A percentile compares a stretch with the other conserved stretches of the same genome.
Conservation (phyloP, 2,113 vertebrate species). For the Gambusia affinis region DNA sequence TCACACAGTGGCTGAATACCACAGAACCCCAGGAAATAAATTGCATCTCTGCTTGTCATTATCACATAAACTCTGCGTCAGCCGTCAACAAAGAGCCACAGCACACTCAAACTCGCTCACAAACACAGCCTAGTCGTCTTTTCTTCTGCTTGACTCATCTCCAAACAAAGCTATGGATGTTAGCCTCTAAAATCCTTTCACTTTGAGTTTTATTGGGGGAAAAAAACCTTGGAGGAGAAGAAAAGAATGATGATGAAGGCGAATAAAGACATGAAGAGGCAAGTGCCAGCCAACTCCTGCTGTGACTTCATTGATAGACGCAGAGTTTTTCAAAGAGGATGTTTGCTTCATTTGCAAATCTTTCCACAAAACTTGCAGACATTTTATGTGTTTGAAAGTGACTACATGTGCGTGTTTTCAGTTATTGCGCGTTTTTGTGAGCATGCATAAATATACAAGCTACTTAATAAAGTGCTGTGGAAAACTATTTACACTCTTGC, state of each 20-base stretch:
- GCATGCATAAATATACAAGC: not conserved
- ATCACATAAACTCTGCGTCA: slow-evolving; percentile 64
- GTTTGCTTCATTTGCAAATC: slow-evolving; percentile 62
- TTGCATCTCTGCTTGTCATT: slow-evolving; percentile 62
- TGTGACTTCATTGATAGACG: slow-evolving; percentile 62
- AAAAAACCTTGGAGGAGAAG: slow-evolving; percentile 40
- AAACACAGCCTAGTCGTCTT: slow-evolving; percentile 26
- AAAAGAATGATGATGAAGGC: slow-evolving; percentile 41
- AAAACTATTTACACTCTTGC: not conserved
- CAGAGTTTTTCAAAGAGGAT: slow-evolving; percentile 47
- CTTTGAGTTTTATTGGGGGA: slow-evolving; percentile 46
- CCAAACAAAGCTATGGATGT: slow-evolving; percentile 67
- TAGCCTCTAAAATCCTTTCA: slow-evolving; percentile 66
- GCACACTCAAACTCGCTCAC: slow-evolving; percentile 15
- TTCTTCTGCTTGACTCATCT: slow-evolving; percentile 66
- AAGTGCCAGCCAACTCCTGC: slow-evolving; percentile 53
- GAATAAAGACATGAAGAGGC: slow-evolving; percentile 46
- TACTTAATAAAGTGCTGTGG: not conserved
- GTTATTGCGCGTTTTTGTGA: slow-evolving; percentile 3
- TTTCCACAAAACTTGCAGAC: slow-evolving; percentile 29
- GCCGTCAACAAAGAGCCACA: slow-evolving; percentile 58
- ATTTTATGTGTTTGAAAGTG: slow-evolving; percentile 34
- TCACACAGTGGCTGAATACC: slow-evolving; percentile 35
- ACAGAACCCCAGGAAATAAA: slow-evolving; percentile 49
- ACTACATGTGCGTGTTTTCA: slow-evolving; percentile 10